Evolutionary conservation across 2,888 invertebrate genomes (phyloP), one percentile per base, ranked within the genome.

Genomic region (Allophyes oxyacanthae): DNA sequence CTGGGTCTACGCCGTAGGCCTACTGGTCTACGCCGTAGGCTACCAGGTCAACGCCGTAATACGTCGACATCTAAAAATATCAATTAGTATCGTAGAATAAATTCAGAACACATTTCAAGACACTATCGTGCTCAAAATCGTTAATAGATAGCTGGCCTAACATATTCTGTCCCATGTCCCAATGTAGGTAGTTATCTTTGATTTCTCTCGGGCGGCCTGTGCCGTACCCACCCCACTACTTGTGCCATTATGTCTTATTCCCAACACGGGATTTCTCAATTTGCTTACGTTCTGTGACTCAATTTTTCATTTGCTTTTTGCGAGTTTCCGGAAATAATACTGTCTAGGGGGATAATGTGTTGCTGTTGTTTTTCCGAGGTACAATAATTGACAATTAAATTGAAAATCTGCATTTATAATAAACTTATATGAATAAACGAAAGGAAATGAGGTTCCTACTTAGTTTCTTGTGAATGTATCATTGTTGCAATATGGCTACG

Each of bases 121-220:
- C 13, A 9, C 41, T 26, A 0, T 56, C 28, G 20, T 51, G 40
- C 13, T 10, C 2, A 8, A 44, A 70, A 48, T 56, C 58, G 46
- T 28, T 6, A 34, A 41, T 37, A 11, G 6, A 4, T 15, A 51
- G 2, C 7, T 32, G 10, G 43, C 72, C 58, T 65, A 57, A 57
- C 15, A 25, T 64, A 44, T 43, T 70, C 37, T 6, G 15, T 34
- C n/a, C 40, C 33, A 44, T 41, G 15, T 53, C 14, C 20, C 38
- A 37, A 33, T 33, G 33, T 58, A 33, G 41, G 38, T 37, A 49
- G 36, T 60, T 52, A 60, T 67, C 72, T 67, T 55, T 52, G 72
- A 72, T 66, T 68, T 55, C 54, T 72, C 46, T 44, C 66, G 36
- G n/a, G 36, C 34, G 30, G 32, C 15, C 37, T 15, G 60, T 53